A percentile compares a stretch with the other conserved stretches of the same genome.
Evolutionary conservation across 2,113 vertebrate genomes (phyloP).

Genomic region (Cyprinodon variegatus): DNA sequence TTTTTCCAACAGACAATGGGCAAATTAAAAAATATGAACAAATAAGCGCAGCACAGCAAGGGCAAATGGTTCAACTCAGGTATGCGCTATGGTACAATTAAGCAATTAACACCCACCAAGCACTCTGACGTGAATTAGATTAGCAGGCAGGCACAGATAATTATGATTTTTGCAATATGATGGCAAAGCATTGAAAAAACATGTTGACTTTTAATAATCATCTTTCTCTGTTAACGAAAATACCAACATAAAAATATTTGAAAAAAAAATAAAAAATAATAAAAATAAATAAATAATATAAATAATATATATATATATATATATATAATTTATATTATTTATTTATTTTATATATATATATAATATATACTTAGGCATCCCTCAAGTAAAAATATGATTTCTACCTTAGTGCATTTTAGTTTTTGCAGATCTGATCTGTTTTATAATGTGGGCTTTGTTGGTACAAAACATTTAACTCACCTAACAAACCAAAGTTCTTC

Average conservation of each 20-base stretch:
- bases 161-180: constrained; percentile 1
- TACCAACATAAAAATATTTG: background rate
- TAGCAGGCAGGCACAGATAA: background rate
- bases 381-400: too few relatives aligned
- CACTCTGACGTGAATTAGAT: background rate
- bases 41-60: background rate
- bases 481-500: too few relatives aligned
- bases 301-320: too few relatives aligned
- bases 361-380: too few relatives aligned
- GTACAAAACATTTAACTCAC: too few relatives aligned
- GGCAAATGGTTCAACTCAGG: background rate
- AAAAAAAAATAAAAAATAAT: background rate
- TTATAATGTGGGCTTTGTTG: too few relatives aligned
- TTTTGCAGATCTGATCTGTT: too few relatives aligned
- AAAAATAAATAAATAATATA: too few relatives aligned
- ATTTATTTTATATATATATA: too few relatives aligned
- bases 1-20: constrained; percentile 16
- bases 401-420: too few relatives aligned
- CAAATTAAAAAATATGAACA: background rate
- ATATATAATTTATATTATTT: too few relatives aligned
- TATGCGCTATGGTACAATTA: constrained; percentile 3
- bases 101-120: constrained; percentile 2
- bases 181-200: background rate
- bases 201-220: background rate
- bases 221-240: background rate